phyloP scores from a whole-genome alignment of 2,888 invertebrate genomes.

The Sinodicranocentrus sp. region DNA sequence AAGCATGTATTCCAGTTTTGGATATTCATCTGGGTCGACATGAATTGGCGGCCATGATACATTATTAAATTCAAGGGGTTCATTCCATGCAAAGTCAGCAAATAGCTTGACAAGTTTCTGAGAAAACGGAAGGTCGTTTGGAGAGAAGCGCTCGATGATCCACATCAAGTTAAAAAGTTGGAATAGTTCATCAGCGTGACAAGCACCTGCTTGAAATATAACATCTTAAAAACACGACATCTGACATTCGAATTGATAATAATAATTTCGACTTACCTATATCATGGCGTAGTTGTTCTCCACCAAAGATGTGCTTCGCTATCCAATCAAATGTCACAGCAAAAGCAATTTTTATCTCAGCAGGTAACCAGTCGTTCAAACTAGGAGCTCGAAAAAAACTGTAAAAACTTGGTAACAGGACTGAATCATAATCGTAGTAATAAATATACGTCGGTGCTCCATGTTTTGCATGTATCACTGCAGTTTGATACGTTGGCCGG shows the following conservation, averaged over 20 bases:
- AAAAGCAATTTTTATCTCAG: conserved; percentile 7
- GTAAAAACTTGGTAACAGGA: conserved; percentile 20
- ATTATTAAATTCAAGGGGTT: conserved; percentile 49
- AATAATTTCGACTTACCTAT: not conserved
- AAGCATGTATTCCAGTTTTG: conserved; percentile 43
- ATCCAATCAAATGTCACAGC: conserved; percentile 21
- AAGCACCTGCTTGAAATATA: conserved; percentile 15
- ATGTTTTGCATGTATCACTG: conserved; percentile 40
- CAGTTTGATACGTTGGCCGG: conserved; percentile 24
- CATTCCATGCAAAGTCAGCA: conserved; percentile 60
- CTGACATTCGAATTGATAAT: not conserved
- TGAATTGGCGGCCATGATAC: conserved; percentile 52
- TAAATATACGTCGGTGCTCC: conserved; percentile 66
- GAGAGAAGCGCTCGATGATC: not conserved
- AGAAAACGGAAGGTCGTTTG: conserved; percentile 57
- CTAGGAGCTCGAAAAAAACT: conserved; percentile 22
- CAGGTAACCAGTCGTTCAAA: conserved; percentile 33
- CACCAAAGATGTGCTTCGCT: conserved; percentile 30
- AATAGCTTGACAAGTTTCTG: conserved; percentile 56
- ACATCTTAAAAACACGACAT: not conserved
- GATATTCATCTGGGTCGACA: not conserved
- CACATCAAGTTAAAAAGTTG: conserved; percentile 51
- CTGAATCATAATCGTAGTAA: conserved; percentile 49
- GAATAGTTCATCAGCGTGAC: conserved; percentile 64
- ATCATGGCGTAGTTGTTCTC: conserved; percentile 43